These are phyloP conservation scores for Spea multiplicata DNA, from an alignment of 2,113 vertebrate species.

Conservation along the genomic window DNA sequence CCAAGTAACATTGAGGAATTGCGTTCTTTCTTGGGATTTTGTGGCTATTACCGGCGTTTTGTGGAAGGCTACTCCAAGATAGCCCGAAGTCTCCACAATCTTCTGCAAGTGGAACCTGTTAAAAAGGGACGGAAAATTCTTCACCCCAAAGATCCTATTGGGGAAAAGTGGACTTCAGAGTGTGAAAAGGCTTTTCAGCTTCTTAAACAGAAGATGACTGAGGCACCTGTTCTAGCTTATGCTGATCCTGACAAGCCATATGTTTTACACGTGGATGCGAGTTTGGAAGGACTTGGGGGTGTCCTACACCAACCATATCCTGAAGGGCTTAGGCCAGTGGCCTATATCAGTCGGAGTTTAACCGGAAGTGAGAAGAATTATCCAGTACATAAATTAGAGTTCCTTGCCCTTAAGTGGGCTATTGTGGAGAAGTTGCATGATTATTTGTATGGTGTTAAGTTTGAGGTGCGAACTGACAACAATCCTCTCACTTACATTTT, in stretches of 20 bases:
- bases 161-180: neutral
- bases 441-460: constrained; percentile 24
- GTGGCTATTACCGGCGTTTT: neutral
- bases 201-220: neutral
- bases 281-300: too few relatives aligned
- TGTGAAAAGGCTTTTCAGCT: neutral
- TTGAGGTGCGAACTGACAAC: constrained; percentile 10
- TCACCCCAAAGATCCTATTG: too few relatives aligned
- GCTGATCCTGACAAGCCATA: neutral
- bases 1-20: neutral
- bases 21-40: neutral
- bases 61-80: neutral
- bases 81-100: neutral
- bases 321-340: neutral
- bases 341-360: too few relatives aligned
- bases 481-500: constrained; percentile 28
- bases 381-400: neutral
- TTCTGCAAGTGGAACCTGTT: too few relatives aligned
- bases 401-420: constrained; percentile 15
- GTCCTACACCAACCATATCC: neutral
- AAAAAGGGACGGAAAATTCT: too few relatives aligned
- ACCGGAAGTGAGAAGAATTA: too few relatives aligned
- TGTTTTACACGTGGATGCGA: neutral
- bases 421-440: constrained; percentile 24
- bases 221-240: neutral